These are phyloP conservation scores for Cochlearius cochlearius DNA, from an alignment of 2,113 vertebrate genomes.

Conservation along the genomic window DNA sequence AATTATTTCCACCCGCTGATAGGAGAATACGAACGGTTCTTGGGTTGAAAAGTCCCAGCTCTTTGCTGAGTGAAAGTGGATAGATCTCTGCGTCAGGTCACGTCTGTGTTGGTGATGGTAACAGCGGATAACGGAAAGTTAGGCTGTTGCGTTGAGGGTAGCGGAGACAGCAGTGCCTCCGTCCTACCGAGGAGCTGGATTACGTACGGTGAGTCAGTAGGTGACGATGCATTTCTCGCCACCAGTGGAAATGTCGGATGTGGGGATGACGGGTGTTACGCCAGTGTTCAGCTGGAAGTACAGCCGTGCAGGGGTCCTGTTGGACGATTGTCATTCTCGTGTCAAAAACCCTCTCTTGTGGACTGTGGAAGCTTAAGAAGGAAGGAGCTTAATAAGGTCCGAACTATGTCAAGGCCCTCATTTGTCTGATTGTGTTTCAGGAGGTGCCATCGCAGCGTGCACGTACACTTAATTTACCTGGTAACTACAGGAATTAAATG, in stretches of 20 bases:
- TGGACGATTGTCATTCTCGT: fast-evolving
- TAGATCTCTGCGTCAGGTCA: background rate
- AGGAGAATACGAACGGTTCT: background rate
- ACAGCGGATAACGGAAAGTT: too few species aligned
- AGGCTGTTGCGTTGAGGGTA: background rate
- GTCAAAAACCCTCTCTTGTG: background rate
- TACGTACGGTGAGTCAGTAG: background rate
- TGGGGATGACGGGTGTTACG: fast-evolving
- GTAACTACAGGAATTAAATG: background rate
- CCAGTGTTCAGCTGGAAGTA: background rate
- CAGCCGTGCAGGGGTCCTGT: too few species aligned
- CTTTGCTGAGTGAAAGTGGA: background rate
- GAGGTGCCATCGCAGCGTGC: background rate
- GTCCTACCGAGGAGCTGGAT: background rate
- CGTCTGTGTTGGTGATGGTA: background rate
- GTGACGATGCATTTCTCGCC: background rate
- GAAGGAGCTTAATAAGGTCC: background rate
- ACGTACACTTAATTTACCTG: background rate
- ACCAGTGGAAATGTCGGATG: background rate
- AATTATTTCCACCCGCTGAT: background rate
- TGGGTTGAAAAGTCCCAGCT: background rate
- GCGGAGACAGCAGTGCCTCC: background rate
- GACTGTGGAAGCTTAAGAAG: background rate
- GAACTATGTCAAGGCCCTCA: background rate
- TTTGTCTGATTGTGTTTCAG: background rate